Base-by-base conservation (phyloP, 1,140 invertebrate species). In the Artemia franciscana region DNA sequence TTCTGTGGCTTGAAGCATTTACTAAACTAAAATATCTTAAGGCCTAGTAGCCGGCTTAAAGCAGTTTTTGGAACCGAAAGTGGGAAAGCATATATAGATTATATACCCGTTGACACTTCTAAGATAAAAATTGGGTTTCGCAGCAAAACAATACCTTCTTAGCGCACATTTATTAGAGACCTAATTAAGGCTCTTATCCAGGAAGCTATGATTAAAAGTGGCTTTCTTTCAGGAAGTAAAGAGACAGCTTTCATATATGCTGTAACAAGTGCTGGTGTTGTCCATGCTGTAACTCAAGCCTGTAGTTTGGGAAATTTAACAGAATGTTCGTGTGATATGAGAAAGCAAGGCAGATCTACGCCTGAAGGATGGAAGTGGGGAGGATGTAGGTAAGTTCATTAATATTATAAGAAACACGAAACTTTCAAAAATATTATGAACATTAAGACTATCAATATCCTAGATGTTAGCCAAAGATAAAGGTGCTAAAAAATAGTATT, bases 161-260 rank as follows among this genome's bases (percentile, higher is more conserved):
- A n/a, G n/a, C n/a, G n/a, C n/a, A n/a, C n/a, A n/a, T n/a, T n/a
- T n/a, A n/a, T n/a, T n/a, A n/a, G n/a, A n/a, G n/a, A n/a, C n/a
- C n/a, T n/a, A n/a, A n/a, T n/a, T n/a, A n/a, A n/a, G n/a, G n/a
- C n/a, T n/a, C n/a, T n/a, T n/a, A n/a, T n/a, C n/a, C n/a, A n/a
- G n/a, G n/a, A n/a, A n/a, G n/a, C n/a, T n/a, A n/a, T n/a, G n/a
- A n/a, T n/a, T n/a, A n/a, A n/a, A n/a, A n/a, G n/a, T n/a, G n/a
- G n/a, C 1, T 51, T 51, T 3, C 23, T 68, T 74, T n/a, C 70
- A 83, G 81, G 79, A 18, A 82, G 79, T 65, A 76, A 77, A 67
- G 82, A 84, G 68, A 81, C 81, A 5, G 82, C 82, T 0, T 84
- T 82, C 69, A 77, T 84, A 51, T 81, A 82, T 69, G 80, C 81